Percentiles rank a stretch among this genome's conserved stretches.
These are phyloP conservation scores for Botia kubotai DNA, from an alignment of 2,797 vertebrate species.

Conservation along the genomic window DNA sequence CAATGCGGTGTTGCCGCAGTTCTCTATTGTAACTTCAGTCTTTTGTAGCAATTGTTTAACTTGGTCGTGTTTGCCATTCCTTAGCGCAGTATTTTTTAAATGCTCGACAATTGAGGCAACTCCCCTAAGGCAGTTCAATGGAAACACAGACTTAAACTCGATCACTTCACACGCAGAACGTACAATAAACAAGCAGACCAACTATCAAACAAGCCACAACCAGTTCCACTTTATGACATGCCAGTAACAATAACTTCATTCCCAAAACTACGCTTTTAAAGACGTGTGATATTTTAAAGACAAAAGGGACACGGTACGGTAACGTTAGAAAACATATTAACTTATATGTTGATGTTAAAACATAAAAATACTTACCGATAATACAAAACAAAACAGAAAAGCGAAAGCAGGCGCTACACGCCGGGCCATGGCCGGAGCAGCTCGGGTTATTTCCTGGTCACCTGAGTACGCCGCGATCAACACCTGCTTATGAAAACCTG, in stretches of 20 bases:
- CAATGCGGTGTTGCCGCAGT: no score
- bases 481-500: not conserved
- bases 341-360: no score
- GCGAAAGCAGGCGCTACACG: conserved; percentile 34
- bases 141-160: not conserved
- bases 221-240: not conserved
- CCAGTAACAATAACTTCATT: not conserved
- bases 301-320: no score
- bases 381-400: conserved; percentile 49
- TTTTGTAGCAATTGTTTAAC: no score
- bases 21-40: no score
- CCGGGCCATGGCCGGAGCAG: conserved; percentile 60
- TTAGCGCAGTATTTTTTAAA: not conserved
- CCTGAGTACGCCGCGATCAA: conserved; percentile 4
- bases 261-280: no score
- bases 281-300: not conserved
- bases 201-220: not conserved
- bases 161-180: not conserved
- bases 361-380: conserved; percentile 62
- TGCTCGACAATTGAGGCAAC: not conserved
- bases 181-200: not conserved
- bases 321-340: no score
- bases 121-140: not conserved
- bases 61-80: no score
- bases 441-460: conserved; percentile 11